Percentiles rank a stretch among this genome's conserved stretches.
These are phyloP conservation scores for Erebia ligea DNA, from an alignment of 2,888 invertebrate species.

Conservation along the genomic window DNA sequence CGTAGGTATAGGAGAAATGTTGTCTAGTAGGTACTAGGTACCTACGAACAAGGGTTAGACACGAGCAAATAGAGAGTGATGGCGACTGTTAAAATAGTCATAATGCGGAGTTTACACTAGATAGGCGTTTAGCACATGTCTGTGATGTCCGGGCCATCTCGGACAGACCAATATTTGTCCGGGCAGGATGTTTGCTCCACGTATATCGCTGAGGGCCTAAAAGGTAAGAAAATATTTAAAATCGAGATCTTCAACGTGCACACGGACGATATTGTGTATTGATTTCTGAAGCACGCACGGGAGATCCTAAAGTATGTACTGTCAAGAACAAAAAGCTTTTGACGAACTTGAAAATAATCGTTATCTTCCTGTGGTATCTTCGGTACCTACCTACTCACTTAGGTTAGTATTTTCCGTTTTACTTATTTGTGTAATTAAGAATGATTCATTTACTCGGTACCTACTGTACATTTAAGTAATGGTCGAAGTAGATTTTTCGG, in stretches of 20 bases:
- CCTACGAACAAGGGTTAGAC: conserved; percentile 10
- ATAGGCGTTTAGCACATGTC: conserved; percentile 68
- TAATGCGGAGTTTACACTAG: conserved; percentile 50
- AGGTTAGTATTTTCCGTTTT: neutral
- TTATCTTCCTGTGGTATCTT: too few relatives aligned
- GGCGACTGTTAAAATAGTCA: conserved; percentile 26
- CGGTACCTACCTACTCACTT: too few relatives aligned
- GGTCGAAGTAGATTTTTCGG: too few relatives aligned
- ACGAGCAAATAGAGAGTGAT: conserved; percentile 21
- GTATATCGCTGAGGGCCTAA: conserved; percentile 68
- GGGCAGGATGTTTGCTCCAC: conserved; percentile 76
- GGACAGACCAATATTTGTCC: conserved; percentile 70
- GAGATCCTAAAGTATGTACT: conserved; percentile 16
- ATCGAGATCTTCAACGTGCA: conserved; percentile 56
- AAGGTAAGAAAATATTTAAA: conserved; percentile 72
- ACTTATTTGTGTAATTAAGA: neutral
- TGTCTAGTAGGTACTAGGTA: conserved; percentile 6
- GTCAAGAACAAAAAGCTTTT: conserved; percentile 17
- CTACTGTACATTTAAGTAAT: too few relatives aligned
- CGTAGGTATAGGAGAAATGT: neutral
- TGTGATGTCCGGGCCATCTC: conserved; percentile 60
- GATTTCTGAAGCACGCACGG: conserved; percentile 43
- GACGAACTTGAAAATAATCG: neutral
- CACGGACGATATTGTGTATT: conserved; percentile 49
- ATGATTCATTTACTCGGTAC: neutral